Evolutionary conservation across 2,888 invertebrate genomes (phyloP).

Genomic region (Drosophila robusta): DNA sequence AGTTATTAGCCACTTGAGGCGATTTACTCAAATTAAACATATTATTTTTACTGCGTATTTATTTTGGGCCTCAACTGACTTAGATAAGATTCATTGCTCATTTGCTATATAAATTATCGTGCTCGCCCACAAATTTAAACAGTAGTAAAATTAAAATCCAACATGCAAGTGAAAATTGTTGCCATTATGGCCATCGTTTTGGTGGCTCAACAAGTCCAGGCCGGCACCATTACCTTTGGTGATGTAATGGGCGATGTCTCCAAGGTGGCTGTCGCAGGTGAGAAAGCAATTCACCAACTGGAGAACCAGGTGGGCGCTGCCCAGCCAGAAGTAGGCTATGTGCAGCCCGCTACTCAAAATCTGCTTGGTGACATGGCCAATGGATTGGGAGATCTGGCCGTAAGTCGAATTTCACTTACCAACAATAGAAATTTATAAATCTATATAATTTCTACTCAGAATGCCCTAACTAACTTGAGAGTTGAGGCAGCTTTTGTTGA

Average conservation of each 20-base stretch:
- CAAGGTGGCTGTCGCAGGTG: constrained; percentile 45
- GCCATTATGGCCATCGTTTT: constrained; percentile 34
- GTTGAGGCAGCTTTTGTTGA: constrained; percentile 25
- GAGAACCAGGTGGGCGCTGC: constrained; percentile 14
- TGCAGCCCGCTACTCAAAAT: constrained; percentile 9
- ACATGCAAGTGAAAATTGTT: constrained; percentile 50
- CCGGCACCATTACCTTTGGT: constrained; percentile 38
- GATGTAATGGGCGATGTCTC: constrained; percentile 46
- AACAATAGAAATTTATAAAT: not conserved
- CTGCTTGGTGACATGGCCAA: constrained; percentile 30
- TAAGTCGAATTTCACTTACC: constrained; percentile 12
- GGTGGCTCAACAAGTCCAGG: constrained; percentile 28
- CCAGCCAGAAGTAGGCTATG: not conserved
- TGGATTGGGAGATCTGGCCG: constrained; percentile 49
- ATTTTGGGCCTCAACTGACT: constrained; percentile 1
- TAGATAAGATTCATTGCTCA: constrained; percentile 18
- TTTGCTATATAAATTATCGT: constrained; percentile 48
- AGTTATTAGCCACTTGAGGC: constrained; percentile 21
- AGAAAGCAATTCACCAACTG: constrained; percentile 39
- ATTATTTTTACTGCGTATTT: constrained; percentile 18
- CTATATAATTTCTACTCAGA: constrained; percentile 10
- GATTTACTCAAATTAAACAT: constrained; percentile 1
- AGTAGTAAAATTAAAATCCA: constrained; percentile 34
- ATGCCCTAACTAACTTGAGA: constrained; percentile 25
- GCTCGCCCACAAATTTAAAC: constrained; percentile 1